A percentile compares a stretch with the other conserved stretches of the same genome.
Evolutionary conservation across 1,140 invertebrate genomes (phyloP).

Genomic region (Antheraea pernyi): DNA sequence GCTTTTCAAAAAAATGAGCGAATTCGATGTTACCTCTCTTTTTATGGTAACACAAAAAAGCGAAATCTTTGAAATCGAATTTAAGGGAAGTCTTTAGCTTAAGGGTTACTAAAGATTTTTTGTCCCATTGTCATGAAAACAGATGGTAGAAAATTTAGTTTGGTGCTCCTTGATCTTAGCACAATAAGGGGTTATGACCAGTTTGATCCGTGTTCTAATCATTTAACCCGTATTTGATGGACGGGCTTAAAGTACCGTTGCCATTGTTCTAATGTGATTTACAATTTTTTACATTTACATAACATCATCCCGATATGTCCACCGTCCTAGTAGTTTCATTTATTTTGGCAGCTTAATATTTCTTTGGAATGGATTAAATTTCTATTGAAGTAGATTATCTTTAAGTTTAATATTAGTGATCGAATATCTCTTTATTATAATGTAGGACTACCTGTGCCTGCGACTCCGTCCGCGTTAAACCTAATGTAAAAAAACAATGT

Average conservation of each 20-base stretch:
- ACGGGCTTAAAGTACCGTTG: background rate
- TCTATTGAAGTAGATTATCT: no score
- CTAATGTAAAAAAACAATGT: no score
- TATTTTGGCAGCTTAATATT: no score
- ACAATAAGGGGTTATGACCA: slow-evolving; percentile 64
- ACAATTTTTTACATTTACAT: background rate
- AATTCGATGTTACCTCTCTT: slow-evolving; percentile 57
- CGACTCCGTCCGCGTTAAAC: no score
- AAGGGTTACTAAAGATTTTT: slow-evolving; percentile 69
- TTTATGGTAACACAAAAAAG: slow-evolving; percentile 26
- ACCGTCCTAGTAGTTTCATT: no score
- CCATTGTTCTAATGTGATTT: no score
- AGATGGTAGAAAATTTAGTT: slow-evolving; percentile 55
- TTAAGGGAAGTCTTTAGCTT: slow-evolving; percentile 67
- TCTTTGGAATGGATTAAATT: no score
- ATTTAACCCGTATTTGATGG: slow-evolving; percentile 31
- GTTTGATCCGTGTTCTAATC: slow-evolving; percentile 23
- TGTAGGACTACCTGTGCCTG: no score
- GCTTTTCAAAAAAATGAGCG: slow-evolving; percentile 49
- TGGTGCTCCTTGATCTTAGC: slow-evolving; percentile 48
- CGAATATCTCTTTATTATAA: no score
- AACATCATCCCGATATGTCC: no score
- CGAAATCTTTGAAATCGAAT: slow-evolving; percentile 56
- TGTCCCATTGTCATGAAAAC: slow-evolving; percentile 42
- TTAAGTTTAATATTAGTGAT: no score